phyloP scores from a whole-genome alignment of 2,113 vertebrate genomes.

The Bos javanicus region DNA sequence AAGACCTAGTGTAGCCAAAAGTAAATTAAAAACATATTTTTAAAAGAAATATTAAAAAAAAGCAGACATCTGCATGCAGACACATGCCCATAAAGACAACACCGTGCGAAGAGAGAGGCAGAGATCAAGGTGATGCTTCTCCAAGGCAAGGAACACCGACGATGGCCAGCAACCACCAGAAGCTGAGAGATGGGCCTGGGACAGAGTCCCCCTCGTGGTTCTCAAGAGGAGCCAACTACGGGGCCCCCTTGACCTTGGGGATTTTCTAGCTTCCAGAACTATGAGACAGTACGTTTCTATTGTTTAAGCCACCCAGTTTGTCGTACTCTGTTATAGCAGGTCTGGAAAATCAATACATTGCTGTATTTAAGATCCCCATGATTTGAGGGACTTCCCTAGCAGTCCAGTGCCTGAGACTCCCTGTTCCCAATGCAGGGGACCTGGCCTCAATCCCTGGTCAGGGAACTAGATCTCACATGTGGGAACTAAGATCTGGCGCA shows the following conservation, averaged over 20 bases:
- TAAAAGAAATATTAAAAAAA: background rate
- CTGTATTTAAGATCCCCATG: background rate
- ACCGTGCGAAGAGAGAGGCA: background rate
- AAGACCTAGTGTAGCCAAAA: background rate
- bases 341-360: background rate
- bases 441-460: background rate
- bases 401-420: background rate
- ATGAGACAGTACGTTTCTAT: background rate
- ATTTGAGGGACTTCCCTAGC: background rate
- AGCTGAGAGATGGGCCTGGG: rapidly evolving
- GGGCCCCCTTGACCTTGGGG: rapidly evolving
- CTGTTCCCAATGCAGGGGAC: background rate
- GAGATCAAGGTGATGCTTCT: background rate
- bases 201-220: rapidly evolving
- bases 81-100: background rate
- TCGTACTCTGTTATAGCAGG: background rate
- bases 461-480: background rate
- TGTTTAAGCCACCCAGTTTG: background rate
- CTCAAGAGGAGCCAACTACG: background rate
- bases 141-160: background rate
- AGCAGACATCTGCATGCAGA: background rate
- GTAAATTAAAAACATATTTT: background rate
- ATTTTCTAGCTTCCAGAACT: background rate
- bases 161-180: background rate
- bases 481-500: background rate